Evolutionary conservation across 35 echinoderm and acorn worm species (phyloP).

Genomic region (Stichopus chloronotus): DNA sequence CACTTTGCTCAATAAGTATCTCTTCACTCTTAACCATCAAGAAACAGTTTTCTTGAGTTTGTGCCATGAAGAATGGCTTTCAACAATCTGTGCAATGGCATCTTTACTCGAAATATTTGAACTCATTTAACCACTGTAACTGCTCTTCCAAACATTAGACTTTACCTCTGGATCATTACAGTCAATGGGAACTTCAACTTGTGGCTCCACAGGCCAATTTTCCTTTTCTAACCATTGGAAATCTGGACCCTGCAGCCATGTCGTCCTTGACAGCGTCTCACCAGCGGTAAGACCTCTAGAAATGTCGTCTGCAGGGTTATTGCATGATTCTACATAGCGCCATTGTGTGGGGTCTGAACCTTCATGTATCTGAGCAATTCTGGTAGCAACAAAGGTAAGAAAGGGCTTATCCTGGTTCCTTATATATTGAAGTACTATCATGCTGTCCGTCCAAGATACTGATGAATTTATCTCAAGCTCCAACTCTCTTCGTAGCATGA

Average conservation of each 20-base stretch:
- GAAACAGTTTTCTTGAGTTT: not conserved
- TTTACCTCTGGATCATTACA: not conserved
- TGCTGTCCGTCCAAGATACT: constrained; percentile 52
- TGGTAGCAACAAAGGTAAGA: constrained; percentile 66
- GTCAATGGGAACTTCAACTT: not conserved
- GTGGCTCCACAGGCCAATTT: not conserved
- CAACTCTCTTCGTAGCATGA: constrained; percentile 45
- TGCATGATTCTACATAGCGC: constrained; percentile 44
- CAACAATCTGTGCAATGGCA: not conserved
- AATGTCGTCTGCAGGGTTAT: constrained; percentile 63
- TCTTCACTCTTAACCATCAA: not conserved
- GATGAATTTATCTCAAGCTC: not conserved
- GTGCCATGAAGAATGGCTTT: not conserved
- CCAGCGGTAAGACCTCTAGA: constrained; percentile 47
- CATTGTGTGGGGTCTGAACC: constrained; percentile 59
- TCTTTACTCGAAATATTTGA: not conserved
- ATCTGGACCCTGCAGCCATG: constrained; percentile 59
- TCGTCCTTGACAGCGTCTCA: not conserved
- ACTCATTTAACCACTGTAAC: not conserved
- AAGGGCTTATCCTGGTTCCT: constrained; percentile 24
- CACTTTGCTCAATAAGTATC: not conserved
- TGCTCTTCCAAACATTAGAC: not conserved
- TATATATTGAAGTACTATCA: constrained; percentile 31
- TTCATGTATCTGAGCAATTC: constrained; percentile 44
- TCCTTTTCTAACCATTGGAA: constrained; percentile 35